Conservation (phyloP, 2,888 invertebrate species). For the Megastigmus dorsalis region DNA sequence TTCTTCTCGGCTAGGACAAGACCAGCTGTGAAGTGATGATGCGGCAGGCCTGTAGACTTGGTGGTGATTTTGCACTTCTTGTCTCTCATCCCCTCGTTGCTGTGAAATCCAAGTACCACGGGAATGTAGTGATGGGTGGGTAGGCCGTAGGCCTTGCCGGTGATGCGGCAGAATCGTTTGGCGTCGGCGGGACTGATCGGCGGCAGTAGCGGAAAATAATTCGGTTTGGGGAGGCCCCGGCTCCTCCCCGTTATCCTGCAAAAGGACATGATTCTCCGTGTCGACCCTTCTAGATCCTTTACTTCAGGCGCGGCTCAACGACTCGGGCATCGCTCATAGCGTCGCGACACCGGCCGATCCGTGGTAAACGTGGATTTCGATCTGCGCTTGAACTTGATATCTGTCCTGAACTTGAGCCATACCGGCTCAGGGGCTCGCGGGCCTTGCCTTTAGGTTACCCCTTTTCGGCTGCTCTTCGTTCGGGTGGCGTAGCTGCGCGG, state of each 20-base stretch:
- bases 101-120: conserved; percentile 78
- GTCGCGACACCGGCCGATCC: no score
- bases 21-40: conserved; percentile 78
- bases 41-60: conserved; percentile 78
- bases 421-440: neutral
- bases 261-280: conserved; percentile 78
- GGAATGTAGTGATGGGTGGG: conserved; percentile 88
- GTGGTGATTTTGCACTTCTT: conserved; percentile 81
- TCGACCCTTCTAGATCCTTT: neutral
- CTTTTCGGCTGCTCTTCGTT: no score
- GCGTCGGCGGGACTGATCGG: conserved; percentile 90
- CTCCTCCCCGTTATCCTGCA: conserved; percentile 89
- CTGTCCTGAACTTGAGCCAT: conserved; percentile 1
- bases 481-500: no score
- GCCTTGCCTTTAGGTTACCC: no score
- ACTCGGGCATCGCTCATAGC: no score
- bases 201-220: conserved; percentile 87
- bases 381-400: neutral
- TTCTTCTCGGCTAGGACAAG: conserved; percentile 80
- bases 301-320: no score
- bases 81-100: conserved; percentile 65
- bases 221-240: conserved; percentile 86
- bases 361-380: no score
- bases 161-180: conserved; percentile 85
- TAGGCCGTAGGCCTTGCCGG: conserved; percentile 85